Percentiles rank a stretch among this genome's conserved stretches.
These are phyloP conservation scores for Electrophaes corylata DNA, from an alignment of 2,888 invertebrate species.

Conservation along the genomic window DNA sequence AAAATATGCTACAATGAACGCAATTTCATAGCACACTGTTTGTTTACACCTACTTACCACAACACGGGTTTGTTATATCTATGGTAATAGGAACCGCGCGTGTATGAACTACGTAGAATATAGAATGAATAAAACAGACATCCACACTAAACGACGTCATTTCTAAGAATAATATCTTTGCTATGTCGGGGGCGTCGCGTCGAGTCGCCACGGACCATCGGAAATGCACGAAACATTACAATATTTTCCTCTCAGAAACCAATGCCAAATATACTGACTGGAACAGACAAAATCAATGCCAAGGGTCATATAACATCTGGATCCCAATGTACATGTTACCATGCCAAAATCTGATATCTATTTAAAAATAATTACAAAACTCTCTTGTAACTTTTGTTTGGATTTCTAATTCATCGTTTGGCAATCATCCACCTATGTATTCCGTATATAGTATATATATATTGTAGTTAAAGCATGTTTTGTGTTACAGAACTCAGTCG, in stretches of 20 bases:
- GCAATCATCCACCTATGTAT: constrained; percentile 12
- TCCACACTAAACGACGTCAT: constrained; percentile 12
- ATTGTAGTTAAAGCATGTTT: neutral
- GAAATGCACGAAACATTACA: constrained; percentile 3
- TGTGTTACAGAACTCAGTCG: constrained; percentile 63
- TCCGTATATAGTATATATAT: neutral
- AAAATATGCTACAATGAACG: neutral
- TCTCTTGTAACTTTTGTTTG: constrained; percentile 19
- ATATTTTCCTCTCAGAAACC: neutral
- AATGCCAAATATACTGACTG: constrained; percentile 21
- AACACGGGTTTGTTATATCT: constrained; percentile 12
- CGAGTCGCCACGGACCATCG: constrained; percentile 10
- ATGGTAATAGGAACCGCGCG: constrained; percentile 1
- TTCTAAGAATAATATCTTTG: constrained; percentile 4
- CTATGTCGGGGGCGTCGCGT: constrained; percentile 15
- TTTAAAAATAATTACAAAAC: constrained; percentile 25
- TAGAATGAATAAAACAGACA: constrained; percentile 8
- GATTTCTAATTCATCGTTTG: constrained; percentile 21
- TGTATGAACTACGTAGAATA: constrained; percentile 9
- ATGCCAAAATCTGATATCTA: constrained; percentile 22
- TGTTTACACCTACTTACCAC: neutral
- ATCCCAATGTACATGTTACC: constrained; percentile 9
- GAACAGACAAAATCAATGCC: constrained; percentile 15
- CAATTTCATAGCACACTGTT: neutral
- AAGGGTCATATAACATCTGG: constrained; percentile 14